A percentile compares a stretch with the other conserved stretches of the same genome.
Conservation (phyloP, 2,888 invertebrate genomes). For the Agonopterix subpropinquella region DNA sequence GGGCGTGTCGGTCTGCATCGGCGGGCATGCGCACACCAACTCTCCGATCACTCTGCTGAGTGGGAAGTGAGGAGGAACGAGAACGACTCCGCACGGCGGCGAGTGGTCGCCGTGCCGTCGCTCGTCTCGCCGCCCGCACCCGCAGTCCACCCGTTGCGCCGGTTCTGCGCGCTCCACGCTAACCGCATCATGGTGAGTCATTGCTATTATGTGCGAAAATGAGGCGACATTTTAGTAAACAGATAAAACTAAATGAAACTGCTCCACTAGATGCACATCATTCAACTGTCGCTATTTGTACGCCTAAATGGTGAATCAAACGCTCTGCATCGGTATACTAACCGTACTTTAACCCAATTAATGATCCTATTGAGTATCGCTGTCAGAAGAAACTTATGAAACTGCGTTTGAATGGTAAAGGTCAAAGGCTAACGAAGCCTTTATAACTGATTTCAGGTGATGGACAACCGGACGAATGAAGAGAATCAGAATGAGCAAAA, state of each 20-base stretch:
- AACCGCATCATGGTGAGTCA: constrained; percentile 74
- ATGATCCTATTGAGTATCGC: constrained; percentile 4
- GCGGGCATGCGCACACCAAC: constrained; percentile 61
- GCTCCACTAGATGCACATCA: constrained; percentile 21
- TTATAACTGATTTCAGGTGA: constrained; percentile 54
- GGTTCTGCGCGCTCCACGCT: constrained; percentile 62
- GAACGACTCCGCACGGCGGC: constrained; percentile 48
- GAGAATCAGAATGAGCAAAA: constrained; percentile 61
- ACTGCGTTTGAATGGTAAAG: constrained; percentile 3
- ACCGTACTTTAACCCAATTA: constrained; percentile 36
- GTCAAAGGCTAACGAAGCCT: constrained; percentile 21
- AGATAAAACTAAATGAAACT: constrained; percentile 34
- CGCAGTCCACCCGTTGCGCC: constrained; percentile 69
- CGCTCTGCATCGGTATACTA: constrained; percentile 6
- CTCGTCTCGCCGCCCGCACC: constrained; percentile 55
- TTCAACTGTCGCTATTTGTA: constrained; percentile 8
- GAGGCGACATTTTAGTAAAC: constrained; percentile 40
- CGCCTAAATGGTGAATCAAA: constrained; percentile 4
- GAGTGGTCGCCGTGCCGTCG: constrained; percentile 45
- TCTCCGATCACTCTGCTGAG: constrained; percentile 40
- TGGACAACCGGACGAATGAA: constrained; percentile 65
- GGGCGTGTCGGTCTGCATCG: constrained; percentile 66
- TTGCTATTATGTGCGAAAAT: constrained; percentile 59
- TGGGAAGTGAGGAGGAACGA: constrained; percentile 59
- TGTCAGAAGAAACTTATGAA: constrained; percentile 11